Percentiles rank a stretch among this genome's conserved stretches.
phyloP scores from a whole-genome alignment of 37 sponge, comb jelly and placozoan genomes.

The Chondrosia reniformis region DNA sequence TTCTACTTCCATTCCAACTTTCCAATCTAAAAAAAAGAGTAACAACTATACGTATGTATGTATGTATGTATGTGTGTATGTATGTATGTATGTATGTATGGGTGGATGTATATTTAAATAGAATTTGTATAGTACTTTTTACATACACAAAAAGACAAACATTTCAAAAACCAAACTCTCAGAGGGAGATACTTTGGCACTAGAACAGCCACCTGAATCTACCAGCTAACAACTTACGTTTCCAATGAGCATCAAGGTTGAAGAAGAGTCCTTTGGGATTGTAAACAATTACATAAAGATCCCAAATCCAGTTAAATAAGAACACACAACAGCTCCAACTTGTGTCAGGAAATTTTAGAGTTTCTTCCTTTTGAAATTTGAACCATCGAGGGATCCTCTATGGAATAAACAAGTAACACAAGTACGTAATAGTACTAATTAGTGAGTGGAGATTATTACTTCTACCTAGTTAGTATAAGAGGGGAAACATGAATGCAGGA shows the following conservation, averaged over 20 bases:
- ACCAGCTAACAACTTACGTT: not conserved
- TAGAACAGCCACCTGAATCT: not conserved
- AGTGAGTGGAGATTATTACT: no score
- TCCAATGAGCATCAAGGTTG: not conserved
- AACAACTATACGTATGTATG: not conserved
- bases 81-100: not conserved
- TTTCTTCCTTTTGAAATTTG: not conserved
- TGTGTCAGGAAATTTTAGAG: constrained; percentile 4
- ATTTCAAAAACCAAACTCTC: not conserved
- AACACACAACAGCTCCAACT: not conserved
- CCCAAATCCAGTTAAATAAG: not conserved
- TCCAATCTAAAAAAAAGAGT: not conserved
- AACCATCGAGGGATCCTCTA: constrained; percentile 6
- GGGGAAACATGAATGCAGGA: no score
- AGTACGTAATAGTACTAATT: no score
- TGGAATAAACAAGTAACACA: not conserved
- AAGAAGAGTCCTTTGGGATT: not conserved
- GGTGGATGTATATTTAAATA: not conserved
- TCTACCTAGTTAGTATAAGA: no score
- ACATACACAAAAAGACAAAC: not conserved
- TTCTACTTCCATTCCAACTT: not conserved
- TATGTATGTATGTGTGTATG: not conserved
- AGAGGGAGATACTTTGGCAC: not conserved
- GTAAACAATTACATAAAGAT: not conserved
- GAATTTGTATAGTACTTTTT: no score